These are phyloP conservation scores for Azemiops feae DNA, from an alignment of 2,113 vertebrate species.

Conservation along the genomic window DNA sequence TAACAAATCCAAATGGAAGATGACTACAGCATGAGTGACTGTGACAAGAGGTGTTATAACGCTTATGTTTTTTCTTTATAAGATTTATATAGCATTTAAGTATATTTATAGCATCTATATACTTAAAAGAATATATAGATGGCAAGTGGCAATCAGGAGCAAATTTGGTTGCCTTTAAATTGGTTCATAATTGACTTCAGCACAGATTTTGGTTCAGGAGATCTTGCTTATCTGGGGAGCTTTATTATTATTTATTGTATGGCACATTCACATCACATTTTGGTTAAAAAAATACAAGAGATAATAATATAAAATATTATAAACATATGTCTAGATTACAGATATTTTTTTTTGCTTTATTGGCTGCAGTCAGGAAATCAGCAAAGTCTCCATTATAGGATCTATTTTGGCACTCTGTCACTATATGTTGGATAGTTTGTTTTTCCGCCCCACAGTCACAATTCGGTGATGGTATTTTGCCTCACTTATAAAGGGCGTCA, in stretches of 20 bases:
- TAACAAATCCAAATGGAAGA: not conserved
- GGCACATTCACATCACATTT: not conserved
- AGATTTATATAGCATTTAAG: not conserved
- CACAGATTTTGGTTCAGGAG: not conserved
- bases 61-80: not conserved
- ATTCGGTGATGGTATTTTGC: not conserved
- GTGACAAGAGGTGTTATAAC: not conserved
- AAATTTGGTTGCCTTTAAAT: not conserved
- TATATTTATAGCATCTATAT: not conserved
- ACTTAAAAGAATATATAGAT: not conserved
- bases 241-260: not conserved
- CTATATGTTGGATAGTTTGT: not conserved
- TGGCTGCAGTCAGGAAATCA: not conserved
- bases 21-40: no score
- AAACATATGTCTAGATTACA: not conserved
- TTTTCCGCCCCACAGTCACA: not conserved
- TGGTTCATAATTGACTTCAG: not conserved
- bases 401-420: not conserved
- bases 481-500: not conserved
- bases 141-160: not conserved
- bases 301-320: not conserved
- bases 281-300: not conserved
- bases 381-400: not conserved
- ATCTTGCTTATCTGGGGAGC: not conserved
- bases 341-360: not conserved